A percentile compares a stretch with the other conserved stretches of the same genome.
These are phyloP conservation scores for Rhinopomastus cyanomelas DNA, from an alignment of 2,113 vertebrate species.

Conservation along the genomic window DNA sequence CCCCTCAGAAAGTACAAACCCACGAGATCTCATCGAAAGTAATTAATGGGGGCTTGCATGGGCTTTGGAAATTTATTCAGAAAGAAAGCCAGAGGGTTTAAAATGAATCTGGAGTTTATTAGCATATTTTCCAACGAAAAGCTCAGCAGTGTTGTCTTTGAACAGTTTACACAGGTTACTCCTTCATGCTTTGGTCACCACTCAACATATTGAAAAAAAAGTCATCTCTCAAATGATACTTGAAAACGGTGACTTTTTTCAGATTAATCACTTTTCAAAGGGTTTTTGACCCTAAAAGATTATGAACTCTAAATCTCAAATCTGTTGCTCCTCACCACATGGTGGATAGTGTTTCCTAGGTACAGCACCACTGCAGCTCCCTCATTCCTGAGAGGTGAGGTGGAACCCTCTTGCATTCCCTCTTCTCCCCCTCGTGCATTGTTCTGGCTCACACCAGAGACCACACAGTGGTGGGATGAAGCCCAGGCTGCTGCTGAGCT, in stretches of 20 bases:
- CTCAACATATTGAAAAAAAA: too few relatives aligned
- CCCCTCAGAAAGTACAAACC: neutral
- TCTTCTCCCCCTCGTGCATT: neutral
- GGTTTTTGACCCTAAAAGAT: neutral
- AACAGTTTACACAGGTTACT: constrained; percentile 2
- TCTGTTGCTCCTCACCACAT: neutral
- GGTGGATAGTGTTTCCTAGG: neutral
- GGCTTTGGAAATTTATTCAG: constrained; percentile 2
- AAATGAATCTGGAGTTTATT: constrained; percentile 51
- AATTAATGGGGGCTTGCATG: neutral
- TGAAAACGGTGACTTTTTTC: neutral
- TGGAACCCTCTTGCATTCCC: neutral
- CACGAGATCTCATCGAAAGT: neutral
- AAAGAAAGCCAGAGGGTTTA: constrained; percentile 11
- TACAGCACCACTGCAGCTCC: neutral
- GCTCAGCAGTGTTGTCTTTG: neutral
- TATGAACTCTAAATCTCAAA: neutral
- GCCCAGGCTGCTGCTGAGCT: neutral
- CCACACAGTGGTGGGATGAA: neutral
- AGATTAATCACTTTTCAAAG: neutral
- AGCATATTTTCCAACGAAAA: constrained; percentile 12
- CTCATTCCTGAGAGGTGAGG: neutral
- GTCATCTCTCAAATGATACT: too few relatives aligned
- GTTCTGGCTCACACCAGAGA: neutral
- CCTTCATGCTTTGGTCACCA: too few relatives aligned